Evolutionary conservation across 2,113 vertebrate species (phyloP).

Genomic region (Calyptommatus sinebrachiatus): DNA sequence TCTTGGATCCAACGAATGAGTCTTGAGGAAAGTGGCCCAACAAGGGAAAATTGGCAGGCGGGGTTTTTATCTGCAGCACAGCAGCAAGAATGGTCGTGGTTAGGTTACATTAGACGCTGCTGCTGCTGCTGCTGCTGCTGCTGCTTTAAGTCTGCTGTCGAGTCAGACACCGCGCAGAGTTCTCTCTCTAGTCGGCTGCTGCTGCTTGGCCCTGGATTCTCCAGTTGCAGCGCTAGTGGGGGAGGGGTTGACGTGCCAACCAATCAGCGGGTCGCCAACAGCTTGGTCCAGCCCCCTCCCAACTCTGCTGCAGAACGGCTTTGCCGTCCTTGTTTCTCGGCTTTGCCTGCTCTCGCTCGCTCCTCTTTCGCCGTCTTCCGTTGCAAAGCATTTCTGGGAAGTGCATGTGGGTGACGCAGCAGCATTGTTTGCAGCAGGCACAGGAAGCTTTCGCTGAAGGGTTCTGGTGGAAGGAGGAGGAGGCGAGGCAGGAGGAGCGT

Average conservation of each 20-base stretch:
- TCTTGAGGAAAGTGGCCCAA: background rate
- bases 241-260: slow-evolving; percentile 51
- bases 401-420: slow-evolving; percentile 84
- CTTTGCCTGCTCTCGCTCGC: no score
- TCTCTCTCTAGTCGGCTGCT: background rate
- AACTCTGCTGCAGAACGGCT: slow-evolving; percentile 73
- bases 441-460: slow-evolving; percentile 73
- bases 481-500: slow-evolving; percentile 39
- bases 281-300: slow-evolving; percentile 53
- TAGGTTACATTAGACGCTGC: no score
- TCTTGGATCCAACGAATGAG: background rate
- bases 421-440: slow-evolving; percentile 76
- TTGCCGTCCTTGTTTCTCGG: slow-evolving; percentile 52
- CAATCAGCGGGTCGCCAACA: slow-evolving; percentile 54
- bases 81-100: no score
- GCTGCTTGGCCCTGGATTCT: slow-evolving; percentile 43
- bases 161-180: slow-evolving; percentile 27
- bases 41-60: slow-evolving; percentile 9
- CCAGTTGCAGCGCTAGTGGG: slow-evolving; percentile 55
- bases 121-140: no score
- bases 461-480: slow-evolving; percentile 32
- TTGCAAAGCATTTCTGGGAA: slow-evolving; percentile 85
- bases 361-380: slow-evolving; percentile 75
- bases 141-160: background rate
- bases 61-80: background rate